Percentiles rank a stretch among this genome's conserved stretches.
Conservation (phyloP, 2,113 vertebrate genomes). For the Microcebus jonahi region DNA sequence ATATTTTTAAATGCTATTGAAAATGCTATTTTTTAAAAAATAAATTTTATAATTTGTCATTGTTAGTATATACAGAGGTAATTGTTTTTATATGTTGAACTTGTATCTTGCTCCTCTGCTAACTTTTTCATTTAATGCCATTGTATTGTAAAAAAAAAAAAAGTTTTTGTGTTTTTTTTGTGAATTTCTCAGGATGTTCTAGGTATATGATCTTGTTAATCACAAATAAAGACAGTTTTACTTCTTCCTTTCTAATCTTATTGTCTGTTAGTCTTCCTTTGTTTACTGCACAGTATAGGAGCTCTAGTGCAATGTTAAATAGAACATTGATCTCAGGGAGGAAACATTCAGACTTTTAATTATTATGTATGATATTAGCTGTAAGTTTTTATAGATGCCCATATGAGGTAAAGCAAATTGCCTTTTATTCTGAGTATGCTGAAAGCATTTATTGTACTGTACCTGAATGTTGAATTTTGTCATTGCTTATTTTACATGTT, state of each 20-base stretch:
- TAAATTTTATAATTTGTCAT: neutral
- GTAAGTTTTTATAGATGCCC: neutral
- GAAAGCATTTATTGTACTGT: neutral
- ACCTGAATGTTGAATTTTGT: neutral
- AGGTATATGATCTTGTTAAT: neutral
- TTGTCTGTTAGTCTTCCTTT: neutral
- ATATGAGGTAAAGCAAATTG: neutral
- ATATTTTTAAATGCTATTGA: neutral
- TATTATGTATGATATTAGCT: neutral
- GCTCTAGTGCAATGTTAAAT: neutral
- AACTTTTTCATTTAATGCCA: neutral
- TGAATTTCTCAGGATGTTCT: neutral
- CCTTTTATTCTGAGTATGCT: neutral
- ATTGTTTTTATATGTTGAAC: neutral
- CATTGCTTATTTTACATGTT: neutral
- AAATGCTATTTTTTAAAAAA: constrained; percentile 11
- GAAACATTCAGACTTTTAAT: neutral
- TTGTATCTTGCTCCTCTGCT: neutral
- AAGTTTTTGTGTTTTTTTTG: neutral
- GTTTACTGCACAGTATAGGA: neutral
- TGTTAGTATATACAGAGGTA: neutral
- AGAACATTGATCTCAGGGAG: neutral
- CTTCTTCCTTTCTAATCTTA: neutral
- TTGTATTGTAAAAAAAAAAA: neutral
- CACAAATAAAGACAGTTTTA: constrained; percentile 17